Evolutionary conservation across 2,888 invertebrate species (phyloP), one percentile per base, ranked within the genome.

Genomic region (Tuta absoluta): DNA sequence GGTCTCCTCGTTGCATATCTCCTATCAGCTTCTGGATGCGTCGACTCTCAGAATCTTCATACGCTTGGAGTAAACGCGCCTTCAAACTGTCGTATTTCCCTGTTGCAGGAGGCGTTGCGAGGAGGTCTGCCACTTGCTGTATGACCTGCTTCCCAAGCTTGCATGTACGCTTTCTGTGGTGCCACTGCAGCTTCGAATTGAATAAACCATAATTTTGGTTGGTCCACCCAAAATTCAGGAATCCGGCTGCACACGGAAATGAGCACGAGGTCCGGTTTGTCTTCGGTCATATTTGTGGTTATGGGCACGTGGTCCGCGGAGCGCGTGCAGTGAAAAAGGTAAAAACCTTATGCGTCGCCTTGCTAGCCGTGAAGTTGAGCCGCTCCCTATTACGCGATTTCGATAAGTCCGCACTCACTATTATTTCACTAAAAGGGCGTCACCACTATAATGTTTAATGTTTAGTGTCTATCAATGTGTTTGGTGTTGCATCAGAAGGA

Each of bases 161-260:
- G 0, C 19, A n/a, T n/a, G n/a, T n/a, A n/a, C 0, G 65, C 2
- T 12, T 69, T 70, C 45, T 69, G 69, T 0, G 69, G 67, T 3
- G 37, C 38, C 2, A 71, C 0, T 1, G 67, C 56, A 0, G 70
- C 65, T 45, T 72, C 70, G 0, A 65, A 17, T 14, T 69, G 71
- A 0, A 69, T 56, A 19, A 74, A 74, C 72, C 73, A 75, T 0
- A 69, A n/a, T 0, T 68, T 48, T 0, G 73, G 70, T 53, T 67
- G 41, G 21, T 59, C 59, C 1, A 37, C 66, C 74, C 72, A 75
- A 63, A 76, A 73, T n/a, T 71, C 71, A 2, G 72, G 69, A 1
- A 64, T 21, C 10, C 59, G 49, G 8, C 49, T 5, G 0, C 49
- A 58, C 1, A 59, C 58, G 19, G 48, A 48, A 48, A 48, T 48